Evolutionary conservation across 2,797 vertebrate genomes (phyloP), one percentile per base, ranked within the genome.

Genomic region (Galagoides demidoff): DNA sequence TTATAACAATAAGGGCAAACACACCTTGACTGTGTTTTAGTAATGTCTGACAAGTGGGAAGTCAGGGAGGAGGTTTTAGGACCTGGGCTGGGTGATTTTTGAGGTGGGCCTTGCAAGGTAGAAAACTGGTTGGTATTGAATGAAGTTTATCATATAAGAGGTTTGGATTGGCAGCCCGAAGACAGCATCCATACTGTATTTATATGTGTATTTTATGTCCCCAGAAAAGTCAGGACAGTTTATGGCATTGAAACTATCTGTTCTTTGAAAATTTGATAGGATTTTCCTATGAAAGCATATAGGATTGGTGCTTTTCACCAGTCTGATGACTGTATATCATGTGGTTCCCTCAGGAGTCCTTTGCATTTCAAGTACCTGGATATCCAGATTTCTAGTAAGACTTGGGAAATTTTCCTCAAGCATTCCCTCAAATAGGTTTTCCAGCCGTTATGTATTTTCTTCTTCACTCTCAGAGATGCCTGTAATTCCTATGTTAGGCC

Each of bases 1-100:
- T 81, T 93, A 63, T 95, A 88, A 85, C 34, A 78, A 43, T 83
- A 83, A 89, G 34, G 57, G 39, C 63, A 94, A 89, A 71, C 81
- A 45, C 12, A 16, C 17, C 7, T 92, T 45, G 34, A 39, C n/a
- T 68, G 57, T 31, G 59, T 88, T 78, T 87, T 94, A 76, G 39
- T 68, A 88, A 88, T 91, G 31, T 79, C 64, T 89, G 52, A 76
- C 59, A 85, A 55, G 29, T 29, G 20, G 29, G 16, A 96, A 82
- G 29, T 64, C n/a, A 92, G 57, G 11, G 63, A 92, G 34, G 25
- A 66, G 61, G 55, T 82, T 64, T 96, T 52, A 78, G 61, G 29
- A 29, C 16, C 29, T 55, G 43, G 12, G 8, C 45, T 82, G 2
- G 25, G 27, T 85, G 66, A 95, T 77, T 93, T 88, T 88, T 66